Conservation (phyloP, 2,888 invertebrate genomes). For the Cryptocheilus praepositus region DNA sequence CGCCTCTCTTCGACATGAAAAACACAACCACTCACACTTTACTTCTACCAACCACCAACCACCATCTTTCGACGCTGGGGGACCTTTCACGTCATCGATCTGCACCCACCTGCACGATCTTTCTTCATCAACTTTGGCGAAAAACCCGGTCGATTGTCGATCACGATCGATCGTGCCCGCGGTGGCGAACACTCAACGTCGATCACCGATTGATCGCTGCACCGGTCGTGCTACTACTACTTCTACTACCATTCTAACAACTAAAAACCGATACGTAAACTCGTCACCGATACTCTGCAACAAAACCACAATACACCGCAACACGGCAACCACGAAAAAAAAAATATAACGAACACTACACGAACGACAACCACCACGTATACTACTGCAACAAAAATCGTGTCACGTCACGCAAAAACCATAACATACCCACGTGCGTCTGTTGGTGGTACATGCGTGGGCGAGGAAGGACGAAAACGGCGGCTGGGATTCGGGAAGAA, state of each 20-base stretch:
- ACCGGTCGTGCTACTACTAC: conserved; percentile 48
- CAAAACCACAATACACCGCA: conserved; percentile 14
- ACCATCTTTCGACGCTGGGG: conserved; percentile 69
- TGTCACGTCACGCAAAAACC: conserved; percentile 56
- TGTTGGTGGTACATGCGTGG: conserved; percentile 74
- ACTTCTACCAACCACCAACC: conserved; percentile 56
- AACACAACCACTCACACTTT: conserved; percentile 59
- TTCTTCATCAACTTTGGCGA: conserved; percentile 42
- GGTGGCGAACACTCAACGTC: conserved; percentile 51
- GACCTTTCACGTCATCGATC: conserved; percentile 65
- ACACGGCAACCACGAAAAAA: background rate
- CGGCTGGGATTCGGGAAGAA: conserved; percentile 96
- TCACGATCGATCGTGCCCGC: conserved; percentile 45
- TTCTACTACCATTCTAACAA: background rate
- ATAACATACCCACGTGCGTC: conserved; percentile 69
- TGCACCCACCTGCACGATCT: conserved; percentile 64
- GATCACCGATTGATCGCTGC: conserved; percentile 64
- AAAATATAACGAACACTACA: conserved; percentile 13
- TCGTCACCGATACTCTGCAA: conserved; percentile 12
- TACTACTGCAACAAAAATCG: conserved; percentile 40
- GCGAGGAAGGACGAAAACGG: conserved; percentile 90
- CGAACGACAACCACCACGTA: conserved; percentile 21
- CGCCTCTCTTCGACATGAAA: conserved; percentile 66
- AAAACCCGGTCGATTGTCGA: conserved; percentile 39
- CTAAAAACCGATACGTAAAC: background rate